Base-by-base conservation (phyloP, 2,113 vertebrate species). In the Anhinga rufa region DNA sequence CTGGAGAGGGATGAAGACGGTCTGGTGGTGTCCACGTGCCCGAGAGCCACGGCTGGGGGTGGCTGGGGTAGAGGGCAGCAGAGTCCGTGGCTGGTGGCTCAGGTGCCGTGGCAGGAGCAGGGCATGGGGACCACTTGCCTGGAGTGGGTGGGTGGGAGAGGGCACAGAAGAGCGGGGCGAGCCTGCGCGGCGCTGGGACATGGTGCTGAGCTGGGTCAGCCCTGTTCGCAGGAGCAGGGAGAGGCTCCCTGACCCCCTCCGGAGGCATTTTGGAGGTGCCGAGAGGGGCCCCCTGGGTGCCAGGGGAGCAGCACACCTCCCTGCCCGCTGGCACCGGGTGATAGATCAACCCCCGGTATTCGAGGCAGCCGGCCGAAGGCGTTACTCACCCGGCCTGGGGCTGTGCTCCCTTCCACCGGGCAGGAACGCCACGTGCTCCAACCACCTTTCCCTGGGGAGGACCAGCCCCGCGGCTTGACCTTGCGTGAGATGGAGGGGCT, bases 361-460 rank as follows among this genome's bases (percentile, higher is more conserved):
- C 6, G 2, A 91, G 93, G 89, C 93, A 95, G 95, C 75, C 0
- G 2, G 38, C 76, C 5, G 21, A 40, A 88, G 83, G 64, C 1
- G n/a, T 95, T 92, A 60, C 75, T 97, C 95, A 93, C 72, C 64
- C 9, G 5, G 64, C 88, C 80, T 2, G 8, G 40, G 82, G 91
- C 95, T 88, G 82, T 8, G 1, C 94, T 82, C 36, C 0, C 29
- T 88, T 77, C 90, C 2, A 3, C 38, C 0, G 9, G 88, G 57
- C 88, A 74, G 91, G 61, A 76, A 60, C 38, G 71, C 66, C 84
- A 62, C 19, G 31, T 86, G 94, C 88, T 77, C 76, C 22, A n/a
- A 36, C 28, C 0, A 0, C 94, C 88, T 92, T 76, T 83, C 86
- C 86, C 69, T 4, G 8, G 76, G 82, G n/a, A 93, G 65, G 15